Evolutionary conservation across 2,797 vertebrate genomes (phyloP).

Genomic region (Bradypodion pumilum): DNA sequence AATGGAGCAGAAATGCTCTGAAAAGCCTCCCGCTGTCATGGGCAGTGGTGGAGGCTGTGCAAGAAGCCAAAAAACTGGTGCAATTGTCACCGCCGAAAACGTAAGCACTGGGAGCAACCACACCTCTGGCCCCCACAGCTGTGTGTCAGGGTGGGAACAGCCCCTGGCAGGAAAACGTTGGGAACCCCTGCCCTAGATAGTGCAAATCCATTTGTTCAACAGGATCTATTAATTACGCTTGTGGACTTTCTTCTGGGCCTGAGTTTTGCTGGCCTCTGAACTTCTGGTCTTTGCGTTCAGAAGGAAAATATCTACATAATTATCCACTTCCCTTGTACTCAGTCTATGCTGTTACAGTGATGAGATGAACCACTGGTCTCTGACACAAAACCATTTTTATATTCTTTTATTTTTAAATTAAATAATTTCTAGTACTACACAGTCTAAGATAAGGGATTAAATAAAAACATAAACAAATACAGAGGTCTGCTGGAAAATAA

Average conservation of each 20-base stretch:
- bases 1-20: no score
- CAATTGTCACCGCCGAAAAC: no score
- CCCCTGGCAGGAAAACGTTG: no score
- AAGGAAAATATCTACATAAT: no score
- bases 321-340: not conserved
- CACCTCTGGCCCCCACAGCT: no score
- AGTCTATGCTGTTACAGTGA: not conserved
- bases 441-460: not conserved
- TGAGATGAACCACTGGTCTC: not conserved
- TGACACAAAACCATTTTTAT: not conserved
- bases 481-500: not conserved
- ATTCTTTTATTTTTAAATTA: not conserved
- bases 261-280: not conserved
- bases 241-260: not conserved
- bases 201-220: no score
- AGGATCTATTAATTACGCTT: not conserved
- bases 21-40: no score
- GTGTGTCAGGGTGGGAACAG: no score
- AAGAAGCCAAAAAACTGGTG: no score
- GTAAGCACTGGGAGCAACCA: no score
- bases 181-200: no score
- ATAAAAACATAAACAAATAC: not conserved
- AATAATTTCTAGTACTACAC: not conserved
- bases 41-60: no score
- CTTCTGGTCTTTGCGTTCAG: not conserved